phyloP scores from a whole-genome alignment of 2,888 invertebrate species.

The Ryuthela nishihirai region DNA sequence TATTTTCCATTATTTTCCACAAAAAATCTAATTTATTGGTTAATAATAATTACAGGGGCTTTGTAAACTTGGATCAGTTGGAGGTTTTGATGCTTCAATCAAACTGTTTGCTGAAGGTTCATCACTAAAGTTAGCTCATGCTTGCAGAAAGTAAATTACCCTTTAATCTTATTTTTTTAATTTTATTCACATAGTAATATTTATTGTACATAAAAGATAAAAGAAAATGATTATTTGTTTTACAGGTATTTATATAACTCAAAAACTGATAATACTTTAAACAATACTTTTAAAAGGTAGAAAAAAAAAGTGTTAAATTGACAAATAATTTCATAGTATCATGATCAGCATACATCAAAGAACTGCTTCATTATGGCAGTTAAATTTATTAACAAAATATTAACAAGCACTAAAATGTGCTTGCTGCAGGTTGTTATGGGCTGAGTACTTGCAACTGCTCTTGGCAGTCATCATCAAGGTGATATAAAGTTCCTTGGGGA shows the following conservation, averaged over 20 bases:
- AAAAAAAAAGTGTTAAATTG: too few relatives aligned
- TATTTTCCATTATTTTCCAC: not conserved
- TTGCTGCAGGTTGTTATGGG: too few relatives aligned
- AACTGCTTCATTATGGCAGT: too few relatives aligned
- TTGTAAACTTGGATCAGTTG: slow-evolving; percentile 87
- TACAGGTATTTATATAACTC: not conserved
- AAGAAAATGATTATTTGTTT: not conserved
- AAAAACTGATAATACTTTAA: too few relatives aligned
- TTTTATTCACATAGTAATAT: not conserved
- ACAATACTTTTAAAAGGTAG: too few relatives aligned
- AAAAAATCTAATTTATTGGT: not conserved
- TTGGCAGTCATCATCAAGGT: too few relatives aligned
- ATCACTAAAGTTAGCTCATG: slow-evolving; percentile 83
- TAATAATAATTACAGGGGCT: slow-evolving; percentile 65
- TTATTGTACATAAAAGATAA: not conserved
- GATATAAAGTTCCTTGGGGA: too few relatives aligned
- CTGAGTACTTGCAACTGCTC: too few relatives aligned
- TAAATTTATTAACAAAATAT: too few relatives aligned
- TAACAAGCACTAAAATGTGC: too few relatives aligned
- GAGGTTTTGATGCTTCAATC: slow-evolving; percentile 91
- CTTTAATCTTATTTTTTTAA: not conserved
- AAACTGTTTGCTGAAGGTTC: slow-evolving; percentile 95
- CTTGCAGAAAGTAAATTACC: slow-evolving; percentile 68
- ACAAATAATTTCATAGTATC: too few relatives aligned
- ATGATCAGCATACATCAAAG: too few relatives aligned